Conservation (phyloP, 2,797 vertebrate species). For the Strix occidentalis region DNA sequence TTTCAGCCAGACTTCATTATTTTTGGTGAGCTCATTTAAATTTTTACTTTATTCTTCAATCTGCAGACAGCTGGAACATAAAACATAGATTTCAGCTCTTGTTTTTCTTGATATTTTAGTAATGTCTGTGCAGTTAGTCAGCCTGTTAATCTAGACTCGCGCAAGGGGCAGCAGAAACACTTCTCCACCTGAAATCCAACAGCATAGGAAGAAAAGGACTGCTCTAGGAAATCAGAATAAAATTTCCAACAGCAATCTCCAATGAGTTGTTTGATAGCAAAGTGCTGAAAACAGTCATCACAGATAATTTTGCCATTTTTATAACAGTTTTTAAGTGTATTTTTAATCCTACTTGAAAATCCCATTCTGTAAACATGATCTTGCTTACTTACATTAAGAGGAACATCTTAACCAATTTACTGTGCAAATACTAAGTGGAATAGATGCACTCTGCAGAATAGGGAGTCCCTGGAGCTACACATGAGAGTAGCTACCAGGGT, state of each 20-base stretch:
- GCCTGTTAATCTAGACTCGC: background rate
- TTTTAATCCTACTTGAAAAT: background rate
- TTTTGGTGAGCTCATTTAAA: constrained; percentile 65
- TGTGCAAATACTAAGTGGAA: background rate
- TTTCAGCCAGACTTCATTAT: constrained; percentile 48
- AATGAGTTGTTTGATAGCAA: background rate
- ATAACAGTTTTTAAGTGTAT: background rate
- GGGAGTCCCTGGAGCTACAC: background rate
- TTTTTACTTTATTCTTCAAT: constrained; percentile 48
- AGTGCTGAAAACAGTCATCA: background rate
- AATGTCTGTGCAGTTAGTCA: background rate
- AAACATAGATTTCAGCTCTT: constrained; percentile 41
- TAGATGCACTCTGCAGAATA: background rate
- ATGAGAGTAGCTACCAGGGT: background rate
- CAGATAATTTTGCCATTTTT: background rate
- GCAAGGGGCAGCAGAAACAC: background rate
- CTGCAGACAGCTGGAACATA: constrained; percentile 43
- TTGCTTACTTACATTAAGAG: background rate
- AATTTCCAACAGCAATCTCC: background rate
- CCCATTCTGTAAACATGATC: background rate
- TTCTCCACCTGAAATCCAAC: background rate
- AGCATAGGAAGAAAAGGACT: background rate
- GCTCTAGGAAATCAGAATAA: background rate
- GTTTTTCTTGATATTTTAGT: constrained; percentile 26
- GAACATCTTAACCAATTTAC: background rate